Evolutionary conservation across 2,888 invertebrate genomes (phyloP), one percentile per base, ranked within the genome.

Genomic region (Drosophila incognita): DNA sequence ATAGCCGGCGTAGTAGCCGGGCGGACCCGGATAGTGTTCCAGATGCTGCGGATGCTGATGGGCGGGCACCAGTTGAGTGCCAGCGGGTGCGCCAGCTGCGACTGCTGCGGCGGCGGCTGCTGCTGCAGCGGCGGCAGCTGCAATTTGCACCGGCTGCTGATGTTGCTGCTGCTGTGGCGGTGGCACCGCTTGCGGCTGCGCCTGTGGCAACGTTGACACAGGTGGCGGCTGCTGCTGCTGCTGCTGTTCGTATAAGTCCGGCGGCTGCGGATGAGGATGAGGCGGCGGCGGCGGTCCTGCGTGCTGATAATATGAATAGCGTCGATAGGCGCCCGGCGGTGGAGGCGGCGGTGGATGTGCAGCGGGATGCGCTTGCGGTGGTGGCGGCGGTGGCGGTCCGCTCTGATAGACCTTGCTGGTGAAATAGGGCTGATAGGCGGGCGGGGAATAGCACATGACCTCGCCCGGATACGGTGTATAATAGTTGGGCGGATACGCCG

Each of bases 1-100:
- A 81, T 94, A 94, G 35, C 94, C 93, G 49, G 94, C 94, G 93
- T 95, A 95, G 87, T 95, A 95, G 65, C 91, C 91, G 33, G 94
- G 94, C 76, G 94, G 93, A 71, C 95, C 94, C 18, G 95, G 94
- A 87, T 94, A 94, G 77, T 94, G 93, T 61, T 94, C 94, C 69
- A 93, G 90, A 74, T 93, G 93, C 64, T 94, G 94, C 24, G 58
- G 56, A 29, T 57, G 78, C 67, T 93, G 92, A 57, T 91, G 92
- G 89, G 92, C 93, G 72, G 89, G 94, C 83, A 91, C 94, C 92
- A 91, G 92, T 93, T 91, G 91, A 90, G 92, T 86, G 89, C 93
- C 89, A 90, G 92, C 76, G 24, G 85, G 46, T 29, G 77, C 31
- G 29, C 71, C 64, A 4, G 65, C 62, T 11, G 68, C 61, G 27